Percentiles rank a stretch among this genome's conserved stretches.
Conservation (phyloP, 2,113 vertebrate genomes). For the Myotis yumanensis region DNA sequence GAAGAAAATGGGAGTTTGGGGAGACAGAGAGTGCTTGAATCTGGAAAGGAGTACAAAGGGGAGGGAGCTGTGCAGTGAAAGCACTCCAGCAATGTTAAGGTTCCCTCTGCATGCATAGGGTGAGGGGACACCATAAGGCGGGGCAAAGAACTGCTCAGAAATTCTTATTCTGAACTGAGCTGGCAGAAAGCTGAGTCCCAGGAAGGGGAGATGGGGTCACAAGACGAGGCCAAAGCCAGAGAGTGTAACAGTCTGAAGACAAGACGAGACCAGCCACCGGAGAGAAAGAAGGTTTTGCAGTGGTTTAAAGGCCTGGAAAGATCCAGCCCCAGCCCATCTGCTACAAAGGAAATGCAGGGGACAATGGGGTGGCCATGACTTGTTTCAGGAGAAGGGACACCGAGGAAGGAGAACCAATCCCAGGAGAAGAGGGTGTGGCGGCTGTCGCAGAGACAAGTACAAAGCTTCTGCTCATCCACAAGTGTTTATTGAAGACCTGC, state of each 20-base stretch:
- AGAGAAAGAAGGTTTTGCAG: neutral
- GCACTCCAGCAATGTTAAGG: neutral
- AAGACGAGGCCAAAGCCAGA: neutral
- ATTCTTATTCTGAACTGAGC: neutral
- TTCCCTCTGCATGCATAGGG: neutral
- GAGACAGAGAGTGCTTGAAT: neutral
- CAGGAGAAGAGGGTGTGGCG: neutral
- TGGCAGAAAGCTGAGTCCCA: neutral
- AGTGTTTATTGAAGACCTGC: conserved; percentile 47
- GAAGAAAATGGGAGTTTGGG: neutral
- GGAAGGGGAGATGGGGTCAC: neutral
- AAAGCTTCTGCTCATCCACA: neutral
- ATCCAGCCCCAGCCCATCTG: neutral
- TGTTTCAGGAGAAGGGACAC: neutral
- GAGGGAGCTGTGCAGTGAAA: neutral
- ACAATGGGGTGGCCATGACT: neutral
- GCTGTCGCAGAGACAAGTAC: neutral
- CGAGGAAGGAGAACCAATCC: neutral
- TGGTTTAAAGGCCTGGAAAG: neutral
- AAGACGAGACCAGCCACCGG: neutral
- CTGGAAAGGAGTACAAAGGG: neutral
- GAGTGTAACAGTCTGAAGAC: neutral
- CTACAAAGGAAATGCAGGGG: neutral
- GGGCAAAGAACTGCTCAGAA: neutral
- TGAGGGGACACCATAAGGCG: too few species aligned